Base-by-base conservation (phyloP, 2,888 invertebrate genomes). In the Chymomyza caudatula region DNA sequence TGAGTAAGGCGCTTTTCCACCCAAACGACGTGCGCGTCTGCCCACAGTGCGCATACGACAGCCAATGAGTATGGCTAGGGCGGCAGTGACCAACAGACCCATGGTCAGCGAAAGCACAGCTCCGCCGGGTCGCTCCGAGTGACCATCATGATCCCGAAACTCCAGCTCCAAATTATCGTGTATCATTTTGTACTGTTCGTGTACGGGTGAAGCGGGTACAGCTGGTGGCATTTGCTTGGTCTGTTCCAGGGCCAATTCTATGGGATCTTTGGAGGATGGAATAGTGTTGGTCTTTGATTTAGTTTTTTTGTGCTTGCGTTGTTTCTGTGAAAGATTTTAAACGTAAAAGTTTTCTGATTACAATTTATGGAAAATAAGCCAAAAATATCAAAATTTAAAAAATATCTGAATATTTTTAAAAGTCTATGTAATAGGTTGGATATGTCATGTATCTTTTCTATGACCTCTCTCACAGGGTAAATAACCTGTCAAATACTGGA, bases 21-120 rank as follows among this genome's bases (percentile, higher is more conserved):
- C 94, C 69, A 89, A 60, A 78, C 95, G 93, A 71, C 94, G 92
- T 69, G 96, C 92, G 63, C 95, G 92, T 76, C 96, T 92, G 4
- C 89, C 87, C 17, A 97, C 94, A 65, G 95, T 94, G 77, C 96
- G 92, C 89, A 97, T 92, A 60, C 97, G 93, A 88, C 97, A 97
- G 23, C 94, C 96, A 74, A 96, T 94, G 85, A 97, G 91, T 65
- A 95, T 93, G 55, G 95, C 94, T 92, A 97, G 93, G 52, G 95
- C 93, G 53, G 94, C 94, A 25, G 97, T 96, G 82, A 97, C 93
- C 71, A 94, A 92, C 71, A 98, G 91, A 93, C 95, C 96, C 77
- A 96, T 91, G 29, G 95, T 94, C 43, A 96, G 91, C 6, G 96
- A 94, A 77, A 96, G 91, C 55, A 96, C 93, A 6, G 96, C 96